phyloP scores from a whole-genome alignment of 2,797 vertebrate genomes.

The Cossypha polioptera region DNA sequence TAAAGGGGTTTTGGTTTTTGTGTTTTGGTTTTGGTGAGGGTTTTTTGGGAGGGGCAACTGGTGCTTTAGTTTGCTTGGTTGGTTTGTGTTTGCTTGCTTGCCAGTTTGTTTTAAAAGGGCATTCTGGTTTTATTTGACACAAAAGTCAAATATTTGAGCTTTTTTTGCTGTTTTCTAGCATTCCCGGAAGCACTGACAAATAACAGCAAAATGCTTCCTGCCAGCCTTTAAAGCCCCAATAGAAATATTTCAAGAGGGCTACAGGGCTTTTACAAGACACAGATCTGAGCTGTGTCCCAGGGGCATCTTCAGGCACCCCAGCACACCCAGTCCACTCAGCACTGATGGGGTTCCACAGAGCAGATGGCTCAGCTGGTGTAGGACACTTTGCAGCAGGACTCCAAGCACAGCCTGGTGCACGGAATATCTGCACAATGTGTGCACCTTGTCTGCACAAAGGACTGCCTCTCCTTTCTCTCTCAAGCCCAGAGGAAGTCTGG shows the following conservation, averaged over 20 bases:
- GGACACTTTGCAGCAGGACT: not conserved
- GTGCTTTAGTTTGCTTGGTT: not conserved
- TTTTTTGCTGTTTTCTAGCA: not conserved
- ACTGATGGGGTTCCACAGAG: not conserved
- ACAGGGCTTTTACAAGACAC: not conserved
- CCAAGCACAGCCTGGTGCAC: not conserved
- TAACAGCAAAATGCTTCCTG: not conserved
- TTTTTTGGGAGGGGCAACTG: not conserved
- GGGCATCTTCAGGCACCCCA: not conserved
- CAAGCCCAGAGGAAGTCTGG: not conserved
- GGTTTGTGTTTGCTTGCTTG: not conserved
- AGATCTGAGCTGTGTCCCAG: not conserved
- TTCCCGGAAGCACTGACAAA: not conserved
- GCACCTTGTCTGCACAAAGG: not conserved
- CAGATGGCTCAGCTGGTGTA: not conserved
- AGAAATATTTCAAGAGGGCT: not conserved
- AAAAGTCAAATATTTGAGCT: rapidly evolving
- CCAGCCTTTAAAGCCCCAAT: not conserved
- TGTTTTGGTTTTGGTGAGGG: not conserved
- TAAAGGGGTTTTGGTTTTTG: not conserved
- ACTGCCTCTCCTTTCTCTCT: not conserved
- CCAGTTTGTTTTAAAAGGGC: not conserved
- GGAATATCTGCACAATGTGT: not conserved
- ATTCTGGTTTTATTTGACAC: not conserved
- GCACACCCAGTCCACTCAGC: rapidly evolving